Evolutionary conservation across 1,140 invertebrate genomes (phyloP).

Genomic region (Augochlora pura): DNA sequence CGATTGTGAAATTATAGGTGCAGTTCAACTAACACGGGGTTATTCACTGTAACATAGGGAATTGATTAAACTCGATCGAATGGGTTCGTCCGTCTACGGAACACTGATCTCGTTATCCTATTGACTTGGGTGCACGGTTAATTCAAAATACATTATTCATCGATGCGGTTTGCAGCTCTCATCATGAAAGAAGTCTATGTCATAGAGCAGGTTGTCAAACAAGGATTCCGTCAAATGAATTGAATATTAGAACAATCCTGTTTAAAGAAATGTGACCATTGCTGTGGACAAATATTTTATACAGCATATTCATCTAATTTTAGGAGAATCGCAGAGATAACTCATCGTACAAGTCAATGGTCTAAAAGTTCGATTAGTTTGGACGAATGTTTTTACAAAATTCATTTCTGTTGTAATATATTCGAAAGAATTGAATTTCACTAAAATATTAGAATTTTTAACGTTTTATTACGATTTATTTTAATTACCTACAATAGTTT

Average conservation of each 20-base stretch:
- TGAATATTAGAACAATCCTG: not conserved
- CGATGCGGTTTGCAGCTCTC: not conserved
- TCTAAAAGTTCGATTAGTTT: too few species aligned
- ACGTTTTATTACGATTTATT: too few species aligned
- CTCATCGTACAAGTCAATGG: too few species aligned
- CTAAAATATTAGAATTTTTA: too few species aligned
- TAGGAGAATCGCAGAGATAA: too few species aligned
- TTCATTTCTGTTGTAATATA: too few species aligned
- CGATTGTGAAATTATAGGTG: constrained; percentile 6
- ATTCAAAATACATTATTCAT: constrained; percentile 42
- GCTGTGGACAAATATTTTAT: too few species aligned
- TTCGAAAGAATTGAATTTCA: too few species aligned
- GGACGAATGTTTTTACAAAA: too few species aligned
- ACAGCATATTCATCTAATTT: too few species aligned
- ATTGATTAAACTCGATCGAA: constrained; percentile 5
- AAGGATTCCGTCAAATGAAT: not conserved
- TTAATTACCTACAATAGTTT: too few species aligned
- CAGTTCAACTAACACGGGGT: not conserved
- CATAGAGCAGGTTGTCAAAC: not conserved
- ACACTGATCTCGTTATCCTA: constrained; percentile 35
- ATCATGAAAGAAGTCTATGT: not conserved
- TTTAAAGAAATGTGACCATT: not conserved
- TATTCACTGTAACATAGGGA: constrained; percentile 2
- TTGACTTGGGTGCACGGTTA: constrained; percentile 18
- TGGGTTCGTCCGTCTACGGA: constrained; percentile 5